phyloP scores from a whole-genome alignment of 1,140 invertebrate species.

The Acromyrmex echinatior region DNA sequence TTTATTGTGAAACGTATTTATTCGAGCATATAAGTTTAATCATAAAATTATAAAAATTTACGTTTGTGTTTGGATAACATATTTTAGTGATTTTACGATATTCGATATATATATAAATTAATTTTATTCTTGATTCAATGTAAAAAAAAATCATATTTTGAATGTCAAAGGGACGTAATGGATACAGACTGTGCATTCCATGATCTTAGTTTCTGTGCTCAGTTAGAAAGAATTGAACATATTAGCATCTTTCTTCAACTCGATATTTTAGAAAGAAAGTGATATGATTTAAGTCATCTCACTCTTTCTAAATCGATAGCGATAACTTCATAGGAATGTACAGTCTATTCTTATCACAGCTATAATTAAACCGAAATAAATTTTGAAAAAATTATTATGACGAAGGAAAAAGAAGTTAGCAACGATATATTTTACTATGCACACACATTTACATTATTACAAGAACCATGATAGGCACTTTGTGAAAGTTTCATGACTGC shows the following conservation, averaged over 20 bases:
- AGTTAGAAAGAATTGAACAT: too few relatives aligned
- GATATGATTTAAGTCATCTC: too few relatives aligned
- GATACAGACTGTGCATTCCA: too few relatives aligned
- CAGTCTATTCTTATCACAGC: too few relatives aligned
- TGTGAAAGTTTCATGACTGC: conserved; percentile 42
- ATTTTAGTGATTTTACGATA: background rate
- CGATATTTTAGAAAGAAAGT: too few relatives aligned
- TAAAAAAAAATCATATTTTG: background rate
- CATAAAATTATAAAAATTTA: background rate
- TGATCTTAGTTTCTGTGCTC: too few relatives aligned
- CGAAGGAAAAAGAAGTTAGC: background rate
- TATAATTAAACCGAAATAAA: background rate
- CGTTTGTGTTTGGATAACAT: background rate
- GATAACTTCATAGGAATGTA: too few relatives aligned
- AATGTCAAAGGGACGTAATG: background rate
- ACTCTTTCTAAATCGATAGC: too few relatives aligned
- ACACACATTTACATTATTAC: background rate
- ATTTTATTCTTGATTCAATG: background rate
- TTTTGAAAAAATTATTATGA: conserved; percentile 6
- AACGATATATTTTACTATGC: conserved; percentile 29
- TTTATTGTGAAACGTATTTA: background rate
- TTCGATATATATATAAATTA: background rate
- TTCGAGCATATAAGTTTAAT: background rate
- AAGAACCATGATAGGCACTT: conserved; percentile 31
- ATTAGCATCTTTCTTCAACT: too few relatives aligned